Percentiles rank a stretch among this genome's conserved stretches.
phyloP scores from a whole-genome alignment of 2,888 invertebrate species.

The Brachyptera risi region DNA sequence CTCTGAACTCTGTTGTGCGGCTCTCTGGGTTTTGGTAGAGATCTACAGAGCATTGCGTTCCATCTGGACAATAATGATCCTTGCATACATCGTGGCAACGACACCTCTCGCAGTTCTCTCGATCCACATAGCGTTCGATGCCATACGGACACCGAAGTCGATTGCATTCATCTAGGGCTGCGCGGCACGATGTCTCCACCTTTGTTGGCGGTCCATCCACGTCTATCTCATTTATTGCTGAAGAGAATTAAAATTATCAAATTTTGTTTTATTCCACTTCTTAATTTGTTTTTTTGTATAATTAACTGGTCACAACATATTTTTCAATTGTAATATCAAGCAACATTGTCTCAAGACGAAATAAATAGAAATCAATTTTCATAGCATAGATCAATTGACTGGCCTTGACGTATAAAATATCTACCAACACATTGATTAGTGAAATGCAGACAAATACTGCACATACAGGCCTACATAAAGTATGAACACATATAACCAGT shows the following conservation, averaged over 20 bases:
- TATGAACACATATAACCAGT: too few relatives aligned
- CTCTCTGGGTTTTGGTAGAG: conserved; percentile 45
- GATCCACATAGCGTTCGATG: conserved; percentile 56
- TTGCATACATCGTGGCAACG: conserved; percentile 71
- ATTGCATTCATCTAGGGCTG: conserved; percentile 58
- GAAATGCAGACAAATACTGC: too few relatives aligned
- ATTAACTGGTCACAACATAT: too few relatives aligned
- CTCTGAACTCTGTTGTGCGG: conserved; percentile 48
- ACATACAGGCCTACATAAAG: too few relatives aligned
- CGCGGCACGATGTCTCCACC: conserved; percentile 48
- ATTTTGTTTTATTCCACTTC: too few relatives aligned
- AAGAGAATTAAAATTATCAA: not conserved
- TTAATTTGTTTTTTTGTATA: too few relatives aligned
- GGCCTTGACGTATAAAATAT: too few relatives aligned
- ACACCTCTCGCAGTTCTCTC: conserved; percentile 66
- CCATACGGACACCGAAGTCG: conserved; percentile 68
- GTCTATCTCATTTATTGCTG: conserved; percentile 43
- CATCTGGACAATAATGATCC: conserved; percentile 55
- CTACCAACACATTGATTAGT: too few relatives aligned
- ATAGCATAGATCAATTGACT: too few relatives aligned
- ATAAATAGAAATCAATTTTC: too few relatives aligned
- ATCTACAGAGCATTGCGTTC: conserved; percentile 65
- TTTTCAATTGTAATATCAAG: not conserved
- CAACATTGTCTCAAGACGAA: not conserved
- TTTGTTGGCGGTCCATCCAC: conserved; percentile 37